phyloP scores from a whole-genome alignment of 2,888 invertebrate species.

The Margaritifera margaritifera region DNA sequence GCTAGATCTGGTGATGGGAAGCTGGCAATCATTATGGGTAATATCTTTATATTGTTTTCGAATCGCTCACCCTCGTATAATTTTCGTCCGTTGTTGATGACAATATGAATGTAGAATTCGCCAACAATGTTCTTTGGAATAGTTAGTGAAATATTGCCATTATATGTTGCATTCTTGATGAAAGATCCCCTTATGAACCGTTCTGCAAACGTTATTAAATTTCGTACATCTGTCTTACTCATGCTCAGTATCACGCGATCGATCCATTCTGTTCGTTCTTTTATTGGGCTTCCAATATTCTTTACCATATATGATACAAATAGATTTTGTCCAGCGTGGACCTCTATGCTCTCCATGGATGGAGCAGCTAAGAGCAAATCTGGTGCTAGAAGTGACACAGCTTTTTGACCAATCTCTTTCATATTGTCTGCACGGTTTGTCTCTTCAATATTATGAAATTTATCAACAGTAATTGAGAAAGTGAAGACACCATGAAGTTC shows the following conservation, averaged over 20 bases:
- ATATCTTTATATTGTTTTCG: neutral
- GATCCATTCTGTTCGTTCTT: slow-evolving; percentile 4
- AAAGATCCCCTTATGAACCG: neutral
- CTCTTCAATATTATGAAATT: neutral
- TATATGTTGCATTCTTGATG: neutral
- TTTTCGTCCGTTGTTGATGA: neutral
- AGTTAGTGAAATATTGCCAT: neutral
- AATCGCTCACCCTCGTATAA: slow-evolving; percentile 8
- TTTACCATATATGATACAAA: slow-evolving; percentile 6
- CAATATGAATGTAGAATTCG: neutral
- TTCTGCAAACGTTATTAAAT: neutral
- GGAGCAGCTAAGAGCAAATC: slow-evolving; percentile 1
- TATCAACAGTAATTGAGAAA: slow-evolving; percentile 1
- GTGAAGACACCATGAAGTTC: neutral
- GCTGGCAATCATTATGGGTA: neutral
- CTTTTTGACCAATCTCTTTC: neutral
- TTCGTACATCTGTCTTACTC: too few relatives aligned
- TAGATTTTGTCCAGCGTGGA: neutral
- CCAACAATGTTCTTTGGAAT: slow-evolving; percentile 9
- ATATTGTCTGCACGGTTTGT: neutral
- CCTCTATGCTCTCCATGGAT: neutral
- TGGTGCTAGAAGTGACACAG: slow-evolving; percentile 5
- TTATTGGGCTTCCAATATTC: slow-evolving; percentile 20
- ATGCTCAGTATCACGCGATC: slow-evolving; percentile 3
- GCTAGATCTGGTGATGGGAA: slow-evolving; percentile 9